Base-by-base conservation (phyloP, 2,113 vertebrate species). In the Oncorhynchus kisutch region DNA sequence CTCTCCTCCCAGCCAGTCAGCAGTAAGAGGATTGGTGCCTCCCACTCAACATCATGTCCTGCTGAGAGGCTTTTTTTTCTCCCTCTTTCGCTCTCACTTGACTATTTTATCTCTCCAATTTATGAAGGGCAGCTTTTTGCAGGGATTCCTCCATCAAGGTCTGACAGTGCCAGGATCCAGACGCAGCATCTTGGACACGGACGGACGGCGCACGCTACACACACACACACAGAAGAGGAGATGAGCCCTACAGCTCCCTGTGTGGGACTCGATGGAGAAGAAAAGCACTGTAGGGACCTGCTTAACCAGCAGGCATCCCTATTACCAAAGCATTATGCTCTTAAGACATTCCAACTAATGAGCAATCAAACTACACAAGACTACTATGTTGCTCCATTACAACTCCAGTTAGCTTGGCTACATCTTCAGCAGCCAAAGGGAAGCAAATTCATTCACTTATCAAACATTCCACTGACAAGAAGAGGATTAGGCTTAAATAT, bases 1-100 rank as follows among this genome's bases (percentile, higher is more conserved):
- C 71, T 65, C 57, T 45, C 72, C 72, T n/a, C 24, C 20, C 67
- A 69, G 67, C 66, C 66, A 64, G 54, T 60, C 51, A 68, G 75
- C 34, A 68, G 65, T 78, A 45, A 45, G 39, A 45, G 39, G 9
- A 88, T 84, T 87, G 74, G 85, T 81, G 82, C 82, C 77, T 84
- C 73, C 78, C 80, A 72, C 74, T 71, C 68, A 45, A 34, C 48
- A 24, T 45, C 9, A 45, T 11, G 39, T 45, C 8, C 39, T 45
- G 8, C 39, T 45, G 39, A 45, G 31, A 1, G 60, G 34, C 51
- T 12, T 8, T 65, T 65, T 12, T 54, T 34, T 70, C 22, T 22
- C 18, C 25, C 25, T 66, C 31, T 39, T 45, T 8, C 39, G 49
- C 3, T 39, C 68, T 48, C 25, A 1, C 24, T 66, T 34, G 7